Evolutionary conservation across 2,888 invertebrate genomes (phyloP).

Genomic region (Drosophila maculinotata): DNA sequence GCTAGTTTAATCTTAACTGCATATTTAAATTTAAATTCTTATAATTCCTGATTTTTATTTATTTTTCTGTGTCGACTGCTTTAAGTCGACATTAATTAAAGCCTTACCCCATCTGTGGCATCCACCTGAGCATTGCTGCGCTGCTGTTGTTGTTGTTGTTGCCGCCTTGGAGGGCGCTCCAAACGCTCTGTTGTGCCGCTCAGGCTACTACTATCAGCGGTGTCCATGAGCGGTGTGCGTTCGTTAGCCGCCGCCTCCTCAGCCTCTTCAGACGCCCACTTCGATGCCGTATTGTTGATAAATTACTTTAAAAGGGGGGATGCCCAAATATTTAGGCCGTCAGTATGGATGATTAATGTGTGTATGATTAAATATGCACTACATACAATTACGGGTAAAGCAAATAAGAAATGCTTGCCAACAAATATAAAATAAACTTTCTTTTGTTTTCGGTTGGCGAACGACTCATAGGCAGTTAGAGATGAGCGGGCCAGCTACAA

Average conservation of each 20-base stretch:
- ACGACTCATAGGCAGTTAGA: constrained; percentile 45
- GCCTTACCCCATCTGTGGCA: constrained; percentile 86
- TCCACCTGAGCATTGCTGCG: constrained; percentile 83
- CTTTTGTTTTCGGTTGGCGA: constrained; percentile 46
- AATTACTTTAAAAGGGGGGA: constrained; percentile 43
- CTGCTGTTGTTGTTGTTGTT: constrained; percentile 57
- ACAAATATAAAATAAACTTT: constrained; percentile 35
- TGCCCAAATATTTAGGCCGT: constrained; percentile 43
- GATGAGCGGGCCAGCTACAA: constrained; percentile 24
- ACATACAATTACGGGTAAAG: constrained; percentile 47
- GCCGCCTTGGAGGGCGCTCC: constrained; percentile 73
- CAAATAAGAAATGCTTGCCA: constrained; percentile 18
- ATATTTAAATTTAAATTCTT: too few species aligned
- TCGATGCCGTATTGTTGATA: constrained; percentile 68
- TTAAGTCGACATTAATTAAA: too few species aligned
- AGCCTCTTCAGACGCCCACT: constrained; percentile 58
- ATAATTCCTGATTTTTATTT: too few species aligned
- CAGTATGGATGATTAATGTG: constrained; percentile 31
- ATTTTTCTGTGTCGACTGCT: too few species aligned
- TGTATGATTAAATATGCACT: constrained; percentile 22
- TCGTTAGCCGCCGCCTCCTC: constrained; percentile 85
- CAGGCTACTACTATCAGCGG: constrained; percentile 75
- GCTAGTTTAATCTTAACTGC: too few species aligned
- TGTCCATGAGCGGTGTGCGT: constrained; percentile 94
- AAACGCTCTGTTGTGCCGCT: constrained; percentile 71